Conservation (phyloP, 2,888 invertebrate species). For the Polydrusus pterygomalis region DNA sequence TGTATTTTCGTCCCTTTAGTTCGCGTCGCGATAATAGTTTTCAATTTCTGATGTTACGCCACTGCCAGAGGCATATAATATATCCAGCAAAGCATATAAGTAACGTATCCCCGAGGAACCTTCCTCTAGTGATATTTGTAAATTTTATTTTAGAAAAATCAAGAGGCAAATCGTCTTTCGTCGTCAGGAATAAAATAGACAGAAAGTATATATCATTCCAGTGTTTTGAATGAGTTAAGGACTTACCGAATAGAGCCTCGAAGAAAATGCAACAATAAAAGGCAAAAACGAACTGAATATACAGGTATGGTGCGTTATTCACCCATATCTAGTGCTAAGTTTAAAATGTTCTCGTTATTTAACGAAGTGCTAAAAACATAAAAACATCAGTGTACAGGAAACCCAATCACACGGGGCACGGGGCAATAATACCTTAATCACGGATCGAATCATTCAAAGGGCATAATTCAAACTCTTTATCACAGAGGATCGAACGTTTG, state of each 20-base stretch:
- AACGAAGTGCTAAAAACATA: too few species aligned
- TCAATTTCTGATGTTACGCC: neutral
- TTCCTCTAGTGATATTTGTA: constrained; percentile 23
- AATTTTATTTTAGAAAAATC: constrained; percentile 39
- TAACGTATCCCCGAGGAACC: constrained; percentile 8
- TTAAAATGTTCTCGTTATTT: too few species aligned
- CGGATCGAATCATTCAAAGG: too few species aligned
- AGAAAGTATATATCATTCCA: constrained; percentile 6
- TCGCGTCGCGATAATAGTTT: too few species aligned
- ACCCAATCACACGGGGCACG: too few species aligned
- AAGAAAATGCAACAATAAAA: neutral
- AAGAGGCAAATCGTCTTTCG: constrained; percentile 40
- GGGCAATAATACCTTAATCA: too few species aligned
- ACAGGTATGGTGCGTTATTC: too few species aligned
- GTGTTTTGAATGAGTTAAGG: constrained; percentile 2
- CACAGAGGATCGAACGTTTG: too few species aligned
- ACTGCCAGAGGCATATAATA: neutral
- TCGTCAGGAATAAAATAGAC: constrained; percentile 30
- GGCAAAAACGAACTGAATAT: neutral
- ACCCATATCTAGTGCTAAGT: too few species aligned
- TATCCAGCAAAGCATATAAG: neutral
- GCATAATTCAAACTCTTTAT: too few species aligned
- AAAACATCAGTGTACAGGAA: too few species aligned
- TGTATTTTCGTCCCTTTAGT: too few species aligned
- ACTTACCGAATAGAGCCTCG: neutral